Evolutionary conservation across 2,888 invertebrate genomes (phyloP), one percentile per base, ranked within the genome.

Genomic region (Oxystoma pomonae): DNA sequence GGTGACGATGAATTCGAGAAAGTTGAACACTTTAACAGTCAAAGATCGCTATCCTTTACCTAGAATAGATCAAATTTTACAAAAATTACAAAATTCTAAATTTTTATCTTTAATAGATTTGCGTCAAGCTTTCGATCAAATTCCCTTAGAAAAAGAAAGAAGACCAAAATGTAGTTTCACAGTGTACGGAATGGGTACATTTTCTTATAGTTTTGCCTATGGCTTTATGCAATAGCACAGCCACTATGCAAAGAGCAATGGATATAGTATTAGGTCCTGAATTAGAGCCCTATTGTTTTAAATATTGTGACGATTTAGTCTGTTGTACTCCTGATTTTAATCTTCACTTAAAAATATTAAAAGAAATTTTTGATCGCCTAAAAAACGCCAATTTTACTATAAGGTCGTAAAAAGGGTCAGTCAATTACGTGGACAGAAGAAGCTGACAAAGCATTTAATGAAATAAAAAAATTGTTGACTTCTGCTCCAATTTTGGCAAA

Each of bases 71-170:
- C 35, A 35, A 12, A 35, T 35, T 35, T 35, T 35, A 35, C 35
- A 35, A 35, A 35, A 35, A 35, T 64, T 77, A 1, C 60, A 73
- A 0, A 64, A 69, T 19, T 74, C 75, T 2, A 62, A 65, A 19
- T 78, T 68, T 57, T 68, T 78, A 9, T 70, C 70, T 0, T 74
- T 74, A 0, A 59, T 77, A 0, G 77, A 78, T 62, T 57, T 72
- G 1, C 67, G 68, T 22, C 56, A 55, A 18, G 75, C 74, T 0
- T 76, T 73, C 58, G 70, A 67, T 56, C 73, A 76, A 59, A 66
- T 76, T 20, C 71, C 71, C 3, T 57, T 68, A 16, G 59, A 55
- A 12, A 57, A n/a, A 17, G 22, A 55, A 9, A 62, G 60, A 1
- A 20, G 55, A 19, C 62, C 55, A 12, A 63, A 66, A 58, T 65